Conservation (phyloP, 2,888 invertebrate genomes). For the Ypsolopha scabrella region DNA sequence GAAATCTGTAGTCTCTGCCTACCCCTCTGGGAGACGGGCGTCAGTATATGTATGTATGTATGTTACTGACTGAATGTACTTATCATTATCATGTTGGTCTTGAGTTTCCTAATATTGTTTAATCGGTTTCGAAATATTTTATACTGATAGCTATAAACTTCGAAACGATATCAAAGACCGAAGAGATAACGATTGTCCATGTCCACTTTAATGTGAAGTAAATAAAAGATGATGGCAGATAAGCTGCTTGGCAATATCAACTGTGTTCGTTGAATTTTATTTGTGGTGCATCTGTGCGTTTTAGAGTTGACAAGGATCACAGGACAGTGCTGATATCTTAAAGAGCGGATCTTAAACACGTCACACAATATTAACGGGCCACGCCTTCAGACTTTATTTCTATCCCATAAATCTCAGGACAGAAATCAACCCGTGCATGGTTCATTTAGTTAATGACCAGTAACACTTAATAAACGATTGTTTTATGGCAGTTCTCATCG, state of each 20-base stretch:
- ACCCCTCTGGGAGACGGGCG: too few relatives aligned
- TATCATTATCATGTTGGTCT: too few relatives aligned
- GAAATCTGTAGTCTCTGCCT: too few relatives aligned
- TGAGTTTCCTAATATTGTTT: too few relatives aligned
- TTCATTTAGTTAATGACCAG: conserved; percentile 27
- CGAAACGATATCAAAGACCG: too few relatives aligned
- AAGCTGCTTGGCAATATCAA: background rate
- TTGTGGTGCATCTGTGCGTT: background rate
- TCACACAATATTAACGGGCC: conserved; percentile 39
- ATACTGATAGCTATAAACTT: too few relatives aligned
- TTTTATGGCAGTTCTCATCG: background rate
- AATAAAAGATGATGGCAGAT: background rate
- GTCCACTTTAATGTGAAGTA: background rate
- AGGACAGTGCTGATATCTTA: conserved; percentile 32
- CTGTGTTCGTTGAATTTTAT: background rate
- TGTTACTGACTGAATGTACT: too few relatives aligned
- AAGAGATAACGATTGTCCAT: background rate
- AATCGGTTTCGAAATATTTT: too few relatives aligned
- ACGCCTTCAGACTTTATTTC: conserved; percentile 42
- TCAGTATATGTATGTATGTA: too few relatives aligned
- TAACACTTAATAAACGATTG: conserved; percentile 13
- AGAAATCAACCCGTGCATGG: conserved; percentile 22
- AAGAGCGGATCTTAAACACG: conserved; percentile 28
- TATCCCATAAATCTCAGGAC: conserved; percentile 23
- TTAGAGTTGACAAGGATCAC: background rate